Conservation (phyloP, 2,888 invertebrate species). For the Cataglyphis rosenhaueri region DNA sequence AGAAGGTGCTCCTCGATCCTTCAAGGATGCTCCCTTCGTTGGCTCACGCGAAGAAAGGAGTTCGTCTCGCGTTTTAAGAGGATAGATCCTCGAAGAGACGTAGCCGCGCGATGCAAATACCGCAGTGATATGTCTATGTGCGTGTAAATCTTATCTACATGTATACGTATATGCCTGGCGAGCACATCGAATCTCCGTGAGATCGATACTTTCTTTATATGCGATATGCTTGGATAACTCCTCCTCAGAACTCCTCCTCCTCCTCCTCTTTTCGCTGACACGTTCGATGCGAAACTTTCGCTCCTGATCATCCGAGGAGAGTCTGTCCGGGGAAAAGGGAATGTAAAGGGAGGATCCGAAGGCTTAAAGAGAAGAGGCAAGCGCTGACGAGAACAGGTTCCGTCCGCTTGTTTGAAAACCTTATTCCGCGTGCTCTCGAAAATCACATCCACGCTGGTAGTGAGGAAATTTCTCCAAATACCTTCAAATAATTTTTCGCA, state of each 20-base stretch:
- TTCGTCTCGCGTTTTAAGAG: slow-evolving; percentile 50
- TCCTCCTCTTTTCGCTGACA: slow-evolving; percentile 1
- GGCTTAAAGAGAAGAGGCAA: slow-evolving; percentile 10
- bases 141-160: not conserved
- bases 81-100: slow-evolving; percentile 15
- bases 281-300: slow-evolving; percentile 8
- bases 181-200: slow-evolving; percentile 31
- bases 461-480: not conserved
- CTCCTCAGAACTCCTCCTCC: slow-evolving; percentile 18
- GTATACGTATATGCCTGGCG: slow-evolving; percentile 8
- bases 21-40: slow-evolving; percentile 33
- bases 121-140: not conserved
- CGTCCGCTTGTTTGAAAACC: slow-evolving; percentile 16
- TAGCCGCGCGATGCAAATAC: not conserved
- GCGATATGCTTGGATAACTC: slow-evolving; percentile 61
- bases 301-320: not conserved
- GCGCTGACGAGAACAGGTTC: slow-evolving; percentile 6
- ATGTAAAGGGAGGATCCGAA: slow-evolving; percentile 7
- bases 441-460: not conserved
- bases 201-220: slow-evolving; percentile 65
- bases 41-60: slow-evolving; percentile 11
- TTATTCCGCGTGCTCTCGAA: slow-evolving; percentile 11
- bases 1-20: slow-evolving; percentile 38
- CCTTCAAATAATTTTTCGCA: not conserved
- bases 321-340: not conserved